Conservation (phyloP, 1,140 invertebrate species). For the Lordiphosa stackelbergi region DNA sequence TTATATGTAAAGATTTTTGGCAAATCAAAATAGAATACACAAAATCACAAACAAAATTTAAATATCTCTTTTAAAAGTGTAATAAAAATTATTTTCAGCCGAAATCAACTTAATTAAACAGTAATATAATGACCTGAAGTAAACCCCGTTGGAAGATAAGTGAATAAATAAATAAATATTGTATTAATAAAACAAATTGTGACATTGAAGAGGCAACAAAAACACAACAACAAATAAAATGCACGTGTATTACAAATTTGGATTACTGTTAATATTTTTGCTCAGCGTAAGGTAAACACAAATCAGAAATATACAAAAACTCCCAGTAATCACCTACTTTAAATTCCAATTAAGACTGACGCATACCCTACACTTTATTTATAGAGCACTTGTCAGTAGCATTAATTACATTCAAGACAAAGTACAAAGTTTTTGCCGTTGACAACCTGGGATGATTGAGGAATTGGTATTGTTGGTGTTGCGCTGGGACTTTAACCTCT, state of each 20-base stretch:
- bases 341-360: not conserved
- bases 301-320: conserved; percentile 3
- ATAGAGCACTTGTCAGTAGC: conserved; percentile 10
- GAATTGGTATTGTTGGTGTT: not conserved
- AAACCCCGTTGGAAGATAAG: conserved; percentile 14
- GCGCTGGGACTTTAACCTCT: conserved; percentile 34
- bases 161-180: conserved; percentile 18
- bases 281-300: conserved; percentile 70
- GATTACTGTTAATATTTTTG: conserved; percentile 72
- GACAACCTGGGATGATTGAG: conserved; percentile 17
- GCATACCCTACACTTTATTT: conserved; percentile 31
- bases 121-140: too few species aligned
- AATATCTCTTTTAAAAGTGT: too few species aligned
- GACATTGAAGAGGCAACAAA: not conserved
- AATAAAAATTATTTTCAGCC: too few species aligned
- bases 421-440: conserved; percentile 55
- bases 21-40: too few species aligned
- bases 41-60: too few species aligned
- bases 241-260: conserved; percentile 73
- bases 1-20: not conserved
- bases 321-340: not conserved
- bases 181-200: too few species aligned
- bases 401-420: conserved; percentile 25
- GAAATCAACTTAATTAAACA: too few species aligned
- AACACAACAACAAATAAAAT: conserved; percentile 35